Evolutionary conservation across 2,113 vertebrate genomes (phyloP).

Genomic region (Copsychus sechellarum): DNA sequence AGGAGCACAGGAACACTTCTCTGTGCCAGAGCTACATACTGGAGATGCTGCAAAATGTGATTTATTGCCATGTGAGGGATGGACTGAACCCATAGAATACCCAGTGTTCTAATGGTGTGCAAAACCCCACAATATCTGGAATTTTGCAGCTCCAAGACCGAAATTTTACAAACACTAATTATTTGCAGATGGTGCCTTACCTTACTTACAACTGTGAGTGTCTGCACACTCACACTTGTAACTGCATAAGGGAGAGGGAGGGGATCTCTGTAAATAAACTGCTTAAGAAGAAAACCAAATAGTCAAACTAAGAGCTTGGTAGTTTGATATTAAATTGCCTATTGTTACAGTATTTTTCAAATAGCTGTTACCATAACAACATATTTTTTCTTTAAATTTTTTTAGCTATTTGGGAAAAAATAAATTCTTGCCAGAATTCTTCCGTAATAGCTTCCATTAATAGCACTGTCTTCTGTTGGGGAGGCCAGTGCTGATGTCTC

Average conservation of each 20-base stretch:
- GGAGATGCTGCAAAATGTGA: background rate
- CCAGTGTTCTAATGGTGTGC: background rate
- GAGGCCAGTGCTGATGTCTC: constrained; percentile 66
- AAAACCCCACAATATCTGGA: background rate
- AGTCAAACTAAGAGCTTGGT: constrained; percentile 71
- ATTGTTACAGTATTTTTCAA: constrained; percentile 76
- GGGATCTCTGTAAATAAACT: constrained; percentile 50
- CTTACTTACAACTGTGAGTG: background rate
- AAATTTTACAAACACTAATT: background rate
- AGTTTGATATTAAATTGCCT: constrained; percentile 67
- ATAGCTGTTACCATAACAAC: constrained; percentile 78
- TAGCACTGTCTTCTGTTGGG: constrained; percentile 69
- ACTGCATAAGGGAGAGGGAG: constrained; percentile 17
- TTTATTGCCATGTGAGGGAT: background rate
- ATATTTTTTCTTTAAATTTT: constrained; percentile 62
- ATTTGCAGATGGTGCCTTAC: background rate
- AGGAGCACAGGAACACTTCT: background rate
- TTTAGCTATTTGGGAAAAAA: constrained; percentile 59
- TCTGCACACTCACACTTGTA: background rate
- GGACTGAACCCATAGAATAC: background rate
- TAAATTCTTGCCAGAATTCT: constrained; percentile 70
- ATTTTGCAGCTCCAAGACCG: background rate
- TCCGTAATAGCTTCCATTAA: constrained; percentile 77
- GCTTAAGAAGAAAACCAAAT: constrained; percentile 52
- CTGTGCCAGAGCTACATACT: background rate